Evolutionary conservation across 2,888 invertebrate genomes (phyloP).

Genomic region (Epistrophe eligans): DNA sequence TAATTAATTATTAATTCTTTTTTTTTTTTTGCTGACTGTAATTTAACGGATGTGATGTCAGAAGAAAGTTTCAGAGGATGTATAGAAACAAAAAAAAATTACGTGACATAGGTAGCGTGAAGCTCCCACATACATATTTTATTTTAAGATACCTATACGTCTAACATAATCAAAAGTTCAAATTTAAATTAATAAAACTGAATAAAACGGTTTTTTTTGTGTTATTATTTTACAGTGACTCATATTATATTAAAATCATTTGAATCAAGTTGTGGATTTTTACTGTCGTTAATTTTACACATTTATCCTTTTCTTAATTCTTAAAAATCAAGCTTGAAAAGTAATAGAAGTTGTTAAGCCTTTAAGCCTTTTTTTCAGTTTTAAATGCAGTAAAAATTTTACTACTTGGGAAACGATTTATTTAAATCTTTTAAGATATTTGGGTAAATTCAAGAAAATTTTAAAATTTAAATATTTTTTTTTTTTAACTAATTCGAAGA

Average conservation of each 20-base stretch:
- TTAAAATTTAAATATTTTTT: too few relatives aligned
- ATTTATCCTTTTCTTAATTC: neutral
- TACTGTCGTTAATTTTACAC: neutral
- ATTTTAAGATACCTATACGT: neutral
- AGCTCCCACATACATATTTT: neutral
- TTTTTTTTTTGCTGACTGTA: neutral
- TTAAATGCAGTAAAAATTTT: too few relatives aligned
- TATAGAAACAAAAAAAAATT: neutral
- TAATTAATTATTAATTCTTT: neutral
- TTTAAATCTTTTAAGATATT: too few relatives aligned
- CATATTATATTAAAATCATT: neutral
- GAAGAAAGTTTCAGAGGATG: constrained; percentile 28
- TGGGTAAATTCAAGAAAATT: too few relatives aligned
- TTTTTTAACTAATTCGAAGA: too few relatives aligned
- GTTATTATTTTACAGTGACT: neutral
- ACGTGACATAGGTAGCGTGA: constrained; percentile 5
- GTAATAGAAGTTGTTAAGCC: too few relatives aligned
- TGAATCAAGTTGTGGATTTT: neutral
- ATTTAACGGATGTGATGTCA: constrained; percentile 33
- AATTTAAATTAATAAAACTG: neutral
- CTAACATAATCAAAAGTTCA: neutral
- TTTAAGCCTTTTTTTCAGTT: too few relatives aligned
- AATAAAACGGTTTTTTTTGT: neutral
- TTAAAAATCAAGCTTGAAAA: too few relatives aligned
- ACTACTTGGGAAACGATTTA: too few relatives aligned